Evolutionary conservation across 1,140 invertebrate genomes (phyloP).

Genomic region (Chymomyza costata): DNA sequence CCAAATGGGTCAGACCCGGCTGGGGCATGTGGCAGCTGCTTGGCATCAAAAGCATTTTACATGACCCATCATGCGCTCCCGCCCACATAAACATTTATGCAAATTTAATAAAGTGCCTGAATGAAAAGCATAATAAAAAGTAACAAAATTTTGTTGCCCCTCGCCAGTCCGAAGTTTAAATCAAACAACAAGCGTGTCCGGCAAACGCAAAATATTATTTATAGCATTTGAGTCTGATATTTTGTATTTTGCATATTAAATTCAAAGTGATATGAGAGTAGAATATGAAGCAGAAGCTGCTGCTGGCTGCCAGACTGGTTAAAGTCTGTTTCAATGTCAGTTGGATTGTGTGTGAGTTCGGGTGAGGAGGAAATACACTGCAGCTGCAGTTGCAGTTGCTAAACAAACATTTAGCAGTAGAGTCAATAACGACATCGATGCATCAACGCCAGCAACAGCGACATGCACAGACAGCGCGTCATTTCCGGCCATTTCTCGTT

Average conservation of each 20-base stretch:
- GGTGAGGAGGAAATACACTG: constrained; percentile 9
- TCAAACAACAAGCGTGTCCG: constrained; percentile 25
- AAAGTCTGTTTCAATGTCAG: constrained; percentile 54
- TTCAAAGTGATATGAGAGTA: too few relatives aligned
- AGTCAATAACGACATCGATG: constrained; percentile 71
- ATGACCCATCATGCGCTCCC: constrained; percentile 22
- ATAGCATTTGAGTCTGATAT: constrained; percentile 53
- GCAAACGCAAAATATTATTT: constrained; percentile 61
- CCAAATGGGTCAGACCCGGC: too few relatives aligned
- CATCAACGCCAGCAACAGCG: constrained; percentile 51
- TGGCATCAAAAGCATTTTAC: constrained; percentile 9
- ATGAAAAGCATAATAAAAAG: constrained; percentile 1
- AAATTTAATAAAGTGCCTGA: constrained; percentile 65
- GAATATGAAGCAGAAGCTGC: too few relatives aligned
- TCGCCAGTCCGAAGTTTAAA: constrained; percentile 32
- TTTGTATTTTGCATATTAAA: constrained; percentile 54
- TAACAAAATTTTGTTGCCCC: background rate
- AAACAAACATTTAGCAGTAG: constrained; percentile 66
- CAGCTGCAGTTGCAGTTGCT: constrained; percentile 54
- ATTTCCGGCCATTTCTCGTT: constrained; percentile 43
- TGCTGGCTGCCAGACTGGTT: constrained; percentile 30
- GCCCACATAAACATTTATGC: constrained; percentile 65
- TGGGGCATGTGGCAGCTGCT: too few relatives aligned
- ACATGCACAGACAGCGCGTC: constrained; percentile 48
- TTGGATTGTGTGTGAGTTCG: background rate